Base-by-base conservation (phyloP, 2,888 invertebrate species). In the Lasioglossum morio region DNA sequence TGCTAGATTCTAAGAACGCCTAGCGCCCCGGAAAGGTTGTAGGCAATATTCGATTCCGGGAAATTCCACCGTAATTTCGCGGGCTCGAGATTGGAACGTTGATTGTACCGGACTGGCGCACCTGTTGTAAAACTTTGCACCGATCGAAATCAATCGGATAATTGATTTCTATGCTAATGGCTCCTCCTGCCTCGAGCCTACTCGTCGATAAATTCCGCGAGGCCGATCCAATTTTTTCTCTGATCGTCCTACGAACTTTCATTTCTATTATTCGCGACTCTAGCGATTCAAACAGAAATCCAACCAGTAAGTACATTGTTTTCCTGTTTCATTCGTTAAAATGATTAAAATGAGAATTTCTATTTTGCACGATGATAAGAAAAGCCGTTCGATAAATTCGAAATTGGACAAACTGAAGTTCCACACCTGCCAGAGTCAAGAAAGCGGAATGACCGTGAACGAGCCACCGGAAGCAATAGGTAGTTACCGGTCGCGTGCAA, bases 1-100 rank as follows among this genome's bases (percentile, higher is more conserved):
- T 88, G 86, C 73, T 73, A 80, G 90, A 82, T 74, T 84, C 77
- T 80, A 73, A 77, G 87, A 86, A 86, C 78, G 77, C 43, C 66
- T 75, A 43, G 72, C 82, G 66, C 72, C 69, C n/a, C 72, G 80
- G 79, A 80, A 82, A 66, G 77, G 77, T 72, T 76, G 63, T 69
- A 66, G 79, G 82, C 79, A 75, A 86, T 86, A 82, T 79, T 86
- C 86, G 82, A 77, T 82, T 82, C 69, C 73, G 77, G 77, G 82
- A 73, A 82, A 86, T 69, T 82, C 66, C 77, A 43, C 27, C 3
- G 86, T 82, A 79, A 87, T 87, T 79, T 86, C 79, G 82, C 77
- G 70, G 57, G 60, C 43, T 19, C 37, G 48, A 77, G 77, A 40
- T 66, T 81, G 77, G 81, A 85, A 85, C 81, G 72, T 78, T 76